Evolutionary conservation across 2,113 vertebrate species (phyloP), one percentile per base, ranked within the genome.

Genomic region (Atractosteus spatula): DNA sequence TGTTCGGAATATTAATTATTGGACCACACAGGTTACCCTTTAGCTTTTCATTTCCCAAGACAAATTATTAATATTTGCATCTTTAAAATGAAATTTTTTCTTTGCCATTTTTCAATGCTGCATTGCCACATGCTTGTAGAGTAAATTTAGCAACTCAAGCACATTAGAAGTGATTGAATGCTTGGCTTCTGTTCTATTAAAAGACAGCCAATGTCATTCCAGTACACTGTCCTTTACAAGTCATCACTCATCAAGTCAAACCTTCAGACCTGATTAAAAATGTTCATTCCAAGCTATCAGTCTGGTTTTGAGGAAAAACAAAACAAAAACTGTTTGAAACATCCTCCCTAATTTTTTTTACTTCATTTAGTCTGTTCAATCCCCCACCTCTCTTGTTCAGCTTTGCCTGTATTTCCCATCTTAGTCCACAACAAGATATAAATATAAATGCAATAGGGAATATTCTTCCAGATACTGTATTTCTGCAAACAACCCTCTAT

Each of bases 171-270:
- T 0, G 0, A 84, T 54, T 80, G 82, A 73, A 62, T 73, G 43
- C 70, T 73, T 29, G 77, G 73, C 55, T 69, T 75, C 79, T 82
- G 82, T 74, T 74, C 84, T 85, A 85, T 85, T 86, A 86, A 85
- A 85, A 86, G 80, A 29, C 29, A 29, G 29, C 74, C 76, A 73
- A 66, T 76, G 81, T 76, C 75, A 78, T 72, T 71, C 54, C 54
- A 42, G 59, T 69, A 75, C 77, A 66, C 65, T 77, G 79, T 80
- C 82, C 83, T 83, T 87, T 85, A 84, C 68, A 81, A 83, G 55
- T 73, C 79, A 80, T 82, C 82, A 84, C 73, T 68, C 80, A 78
- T 86, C 84, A 87, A 80, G 84, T 87, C 81, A 72, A 73, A 55
- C 74, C 11, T 0, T 82, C 86, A 84, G 61, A 78, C 63, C 43